A percentile compares a stretch with the other conserved stretches of the same genome.
Evolutionary conservation across 2,888 invertebrate genomes (phyloP).

Genomic region (Hirtodrosophila alboralis): DNA sequence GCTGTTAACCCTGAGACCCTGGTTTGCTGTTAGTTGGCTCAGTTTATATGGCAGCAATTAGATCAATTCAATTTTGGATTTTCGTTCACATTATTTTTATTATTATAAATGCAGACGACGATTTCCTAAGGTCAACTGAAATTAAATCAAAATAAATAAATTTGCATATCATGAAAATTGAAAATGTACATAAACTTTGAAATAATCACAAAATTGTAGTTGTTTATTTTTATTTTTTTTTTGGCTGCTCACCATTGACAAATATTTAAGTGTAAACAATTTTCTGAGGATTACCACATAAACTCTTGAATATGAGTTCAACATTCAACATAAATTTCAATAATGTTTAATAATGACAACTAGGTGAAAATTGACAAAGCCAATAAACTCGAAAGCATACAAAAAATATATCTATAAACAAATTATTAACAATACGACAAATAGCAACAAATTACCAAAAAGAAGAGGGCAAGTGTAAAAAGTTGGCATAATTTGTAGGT

Average conservation of each 20-base stretch:
- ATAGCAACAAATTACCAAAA: slow-evolving; percentile 42
- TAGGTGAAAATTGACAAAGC: slow-evolving; percentile 61
- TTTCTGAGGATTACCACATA: slow-evolving; percentile 54
- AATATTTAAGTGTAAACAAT: slow-evolving; percentile 40
- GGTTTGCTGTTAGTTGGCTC: slow-evolving; percentile 15
- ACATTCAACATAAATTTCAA: slow-evolving; percentile 37
- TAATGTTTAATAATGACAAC: slow-evolving; percentile 44
- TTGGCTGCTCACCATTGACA: slow-evolving; percentile 20
- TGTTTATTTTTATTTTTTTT: slow-evolving; percentile 15
- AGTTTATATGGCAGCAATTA: slow-evolving; percentile 52
- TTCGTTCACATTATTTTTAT: slow-evolving; percentile 23
- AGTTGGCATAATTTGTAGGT: neutral
- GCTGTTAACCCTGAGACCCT: slow-evolving; percentile 31
- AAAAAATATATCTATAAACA: slow-evolving; percentile 7
- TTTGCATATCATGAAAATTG: slow-evolving; percentile 30
- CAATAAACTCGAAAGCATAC: slow-evolving; percentile 46
- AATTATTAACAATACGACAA: slow-evolving; percentile 46
- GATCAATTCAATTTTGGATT: slow-evolving; percentile 41
- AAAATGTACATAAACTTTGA: slow-evolving; percentile 8
- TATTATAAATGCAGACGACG: slow-evolving; percentile 28
- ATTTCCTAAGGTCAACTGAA: slow-evolving; percentile 38
- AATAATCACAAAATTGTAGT: slow-evolving; percentile 6
- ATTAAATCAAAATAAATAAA: slow-evolving; percentile 3
- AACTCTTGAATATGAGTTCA: slow-evolving; percentile 43
- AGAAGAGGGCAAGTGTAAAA: slow-evolving; percentile 30